phyloP scores from a whole-genome alignment of 2,888 invertebrate genomes.

The Drosophila antonietae region DNA sequence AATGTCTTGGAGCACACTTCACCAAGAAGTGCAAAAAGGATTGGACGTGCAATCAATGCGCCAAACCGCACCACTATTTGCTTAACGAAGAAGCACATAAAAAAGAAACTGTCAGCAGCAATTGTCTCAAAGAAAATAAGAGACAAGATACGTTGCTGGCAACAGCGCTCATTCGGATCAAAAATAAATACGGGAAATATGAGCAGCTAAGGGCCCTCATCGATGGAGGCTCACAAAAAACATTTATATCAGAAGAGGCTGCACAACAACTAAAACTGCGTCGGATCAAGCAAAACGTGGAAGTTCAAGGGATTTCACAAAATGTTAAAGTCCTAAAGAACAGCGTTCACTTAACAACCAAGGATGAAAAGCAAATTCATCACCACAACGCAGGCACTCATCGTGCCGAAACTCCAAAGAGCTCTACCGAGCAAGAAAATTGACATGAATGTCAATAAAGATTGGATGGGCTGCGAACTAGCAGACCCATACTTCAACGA shows the following conservation, averaged over 20 bases:
- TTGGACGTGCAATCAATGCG: too few relatives aligned
- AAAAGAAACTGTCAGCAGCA: too few relatives aligned
- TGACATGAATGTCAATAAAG: background rate
- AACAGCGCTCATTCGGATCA: too few relatives aligned
- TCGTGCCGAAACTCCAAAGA: background rate
- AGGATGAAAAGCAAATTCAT: background rate
- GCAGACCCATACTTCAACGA: background rate
- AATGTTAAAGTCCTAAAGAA: background rate
- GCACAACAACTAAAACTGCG: background rate
- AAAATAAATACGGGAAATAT: too few relatives aligned
- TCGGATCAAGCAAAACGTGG: background rate
- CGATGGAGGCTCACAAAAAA: background rate
- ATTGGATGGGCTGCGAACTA: background rate
- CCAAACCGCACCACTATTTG: too few relatives aligned
- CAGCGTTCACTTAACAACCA: background rate
- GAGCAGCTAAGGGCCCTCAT: background rate
- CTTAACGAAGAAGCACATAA: too few relatives aligned
- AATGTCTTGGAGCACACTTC: too few relatives aligned
- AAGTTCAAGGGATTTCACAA: background rate
- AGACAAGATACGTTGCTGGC: too few relatives aligned
- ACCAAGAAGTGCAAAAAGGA: too few relatives aligned
- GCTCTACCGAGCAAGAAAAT: background rate
- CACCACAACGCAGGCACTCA: background rate
- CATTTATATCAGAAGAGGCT: background rate
- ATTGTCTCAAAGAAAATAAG: too few relatives aligned